Conservation (phyloP, 2,113 vertebrate species). For the Alethe castanea region DNA sequence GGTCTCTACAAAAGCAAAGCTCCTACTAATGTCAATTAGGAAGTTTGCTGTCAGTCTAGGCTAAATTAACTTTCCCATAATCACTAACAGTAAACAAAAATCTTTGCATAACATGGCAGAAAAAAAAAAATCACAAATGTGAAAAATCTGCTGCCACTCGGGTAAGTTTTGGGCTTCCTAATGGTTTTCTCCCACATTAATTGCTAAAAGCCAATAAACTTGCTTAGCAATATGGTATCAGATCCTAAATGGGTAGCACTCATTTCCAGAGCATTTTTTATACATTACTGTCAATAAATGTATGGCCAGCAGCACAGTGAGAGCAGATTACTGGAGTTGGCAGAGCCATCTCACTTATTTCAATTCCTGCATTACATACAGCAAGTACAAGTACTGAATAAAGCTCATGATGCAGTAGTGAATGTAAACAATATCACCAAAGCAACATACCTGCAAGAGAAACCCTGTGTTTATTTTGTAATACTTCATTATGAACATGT, state of each 20-base stretch:
- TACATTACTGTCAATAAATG: background rate
- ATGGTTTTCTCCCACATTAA: background rate
- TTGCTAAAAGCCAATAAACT: background rate
- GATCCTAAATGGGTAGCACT: background rate
- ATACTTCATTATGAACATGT: background rate
- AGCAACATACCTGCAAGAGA: background rate
- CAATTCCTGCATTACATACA: background rate
- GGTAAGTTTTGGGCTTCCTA: background rate
- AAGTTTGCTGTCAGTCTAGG: background rate
- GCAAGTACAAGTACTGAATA: background rate
- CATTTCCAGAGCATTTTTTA: background rate
- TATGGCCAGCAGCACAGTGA: background rate
- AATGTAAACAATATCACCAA: background rate
- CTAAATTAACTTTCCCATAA: background rate
- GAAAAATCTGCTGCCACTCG: background rate
- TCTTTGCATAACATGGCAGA: background rate
- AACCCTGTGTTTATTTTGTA: background rate
- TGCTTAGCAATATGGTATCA: background rate
- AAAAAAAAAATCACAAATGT: background rate
- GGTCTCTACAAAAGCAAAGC: background rate
- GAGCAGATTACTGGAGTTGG: background rate
- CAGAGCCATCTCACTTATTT: background rate
- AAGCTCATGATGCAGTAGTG: background rate
- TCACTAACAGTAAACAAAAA: background rate
- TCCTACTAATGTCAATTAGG: background rate